Evolutionary conservation across 2,888 invertebrate species (phyloP).

Genomic region (Drosophila imparisetae): DNA sequence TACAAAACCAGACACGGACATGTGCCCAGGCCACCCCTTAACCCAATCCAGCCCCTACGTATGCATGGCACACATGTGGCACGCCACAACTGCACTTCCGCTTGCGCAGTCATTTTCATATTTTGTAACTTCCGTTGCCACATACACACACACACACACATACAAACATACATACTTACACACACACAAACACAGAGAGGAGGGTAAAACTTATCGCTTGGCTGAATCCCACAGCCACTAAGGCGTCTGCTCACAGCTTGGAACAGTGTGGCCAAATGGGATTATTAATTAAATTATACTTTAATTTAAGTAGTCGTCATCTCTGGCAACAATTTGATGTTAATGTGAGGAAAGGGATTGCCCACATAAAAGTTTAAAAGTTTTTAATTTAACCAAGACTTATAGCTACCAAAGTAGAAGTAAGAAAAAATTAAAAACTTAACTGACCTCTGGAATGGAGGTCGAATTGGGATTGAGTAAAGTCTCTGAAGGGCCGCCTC

Average conservation of each 20-base stretch:
- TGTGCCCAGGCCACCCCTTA: not conserved
- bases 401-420: slow-evolving; percentile 36
- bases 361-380: slow-evolving; percentile 44
- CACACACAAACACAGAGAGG: not conserved
- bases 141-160: slow-evolving; percentile 34
- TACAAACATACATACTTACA: slow-evolving; percentile 14
- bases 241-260: slow-evolving; percentile 50
- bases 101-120: slow-evolving; percentile 80
- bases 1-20: slow-evolving; percentile 32
- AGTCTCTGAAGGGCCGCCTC: slow-evolving; percentile 21
- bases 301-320: slow-evolving; percentile 79
- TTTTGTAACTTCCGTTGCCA: slow-evolving; percentile 75
- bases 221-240: slow-evolving; percentile 50
- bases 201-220: slow-evolving; percentile 42
- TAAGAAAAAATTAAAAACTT: slow-evolving; percentile 34
- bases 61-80: slow-evolving; percentile 76
- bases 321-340: slow-evolving; percentile 65
- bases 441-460: slow-evolving; percentile 35
- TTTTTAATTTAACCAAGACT: slow-evolving; percentile 68
- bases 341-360: slow-evolving; percentile 40
- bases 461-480: slow-evolving; percentile 18
- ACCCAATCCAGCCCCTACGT: not conserved
- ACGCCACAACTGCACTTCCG: slow-evolving; percentile 82
- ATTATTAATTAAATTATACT: slow-evolving; percentile 83
- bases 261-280: slow-evolving; percentile 76